Evolutionary conservation across 2,113 vertebrate genomes (phyloP).

Genomic region (Nibea coibor): DNA sequence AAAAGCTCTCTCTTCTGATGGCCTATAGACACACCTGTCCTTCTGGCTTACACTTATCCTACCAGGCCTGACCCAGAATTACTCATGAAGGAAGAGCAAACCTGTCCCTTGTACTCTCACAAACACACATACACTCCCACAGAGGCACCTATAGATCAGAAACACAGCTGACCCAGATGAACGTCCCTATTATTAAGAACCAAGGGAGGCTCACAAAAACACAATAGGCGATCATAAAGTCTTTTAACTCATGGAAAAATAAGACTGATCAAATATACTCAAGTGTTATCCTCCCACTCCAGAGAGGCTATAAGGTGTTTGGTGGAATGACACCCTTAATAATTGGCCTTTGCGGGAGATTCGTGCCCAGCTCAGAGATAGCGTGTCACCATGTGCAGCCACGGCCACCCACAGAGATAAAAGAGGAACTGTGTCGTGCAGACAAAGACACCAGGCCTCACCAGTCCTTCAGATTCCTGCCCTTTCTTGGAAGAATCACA

Average conservation of each 20-base stretch:
- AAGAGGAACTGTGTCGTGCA: conserved; percentile 59
- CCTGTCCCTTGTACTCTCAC: not conserved
- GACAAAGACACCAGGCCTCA: conserved; percentile 36
- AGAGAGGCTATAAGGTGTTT: conserved; percentile 2
- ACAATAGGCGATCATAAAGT: not conserved
- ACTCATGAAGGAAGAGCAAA: conserved; percentile 7
- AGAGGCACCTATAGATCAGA: not conserved
- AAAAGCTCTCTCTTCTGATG: not conserved
- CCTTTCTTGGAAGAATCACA: conserved; percentile 43
- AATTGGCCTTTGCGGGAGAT: conserved; percentile 21
- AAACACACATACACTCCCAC: not conserved
- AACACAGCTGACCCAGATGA: not conserved
- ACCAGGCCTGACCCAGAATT: conserved; percentile 6
- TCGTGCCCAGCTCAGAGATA: conserved; percentile 53
- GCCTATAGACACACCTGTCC: conserved; percentile 24
- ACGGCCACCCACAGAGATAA: conserved; percentile 77
- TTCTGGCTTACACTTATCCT: not conserved
- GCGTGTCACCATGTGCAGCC: conserved; percentile 59
- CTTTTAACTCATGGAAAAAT: conserved; percentile 10
- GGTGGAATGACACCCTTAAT: conserved; percentile 28
- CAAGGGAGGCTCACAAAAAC: not conserved
- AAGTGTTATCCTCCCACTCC: conserved; percentile 22
- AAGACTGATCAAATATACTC: conserved; percentile 12
- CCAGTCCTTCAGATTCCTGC: conserved; percentile 39
- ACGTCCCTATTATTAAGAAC: conserved; percentile 3